Base-by-base conservation (phyloP, 2,797 vertebrate species). In the Bryconaethiops microstoma region DNA sequence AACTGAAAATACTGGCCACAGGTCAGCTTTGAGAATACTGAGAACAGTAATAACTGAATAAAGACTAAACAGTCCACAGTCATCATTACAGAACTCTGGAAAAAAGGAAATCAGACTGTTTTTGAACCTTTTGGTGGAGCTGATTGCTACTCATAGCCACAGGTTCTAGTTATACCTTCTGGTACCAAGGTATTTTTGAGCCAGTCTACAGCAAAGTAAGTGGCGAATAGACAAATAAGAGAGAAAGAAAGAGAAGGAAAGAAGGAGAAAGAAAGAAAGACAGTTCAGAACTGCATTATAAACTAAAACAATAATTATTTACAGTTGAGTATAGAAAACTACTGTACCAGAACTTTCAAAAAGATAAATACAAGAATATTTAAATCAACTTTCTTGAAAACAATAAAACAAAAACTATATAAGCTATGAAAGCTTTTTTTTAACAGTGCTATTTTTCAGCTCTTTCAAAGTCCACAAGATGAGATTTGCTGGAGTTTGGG, bases 251-350 rank as follows among this genome's bases (percentile, higher is more conserved):
- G 25, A 25, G 52, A 50, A 73, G n/a, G 10, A 45, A 17, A 54
- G 52, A 54, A 54, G 13, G 4, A 75, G 50, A 25, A 59, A 50
- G 4, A 75, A 5, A 65, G 25, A 57, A n/a, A 74, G 84, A 82
- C 84, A 87, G 81, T 88, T 85, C 69, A 82, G 29, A 88, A 89
- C 86, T 86, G 83, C 71, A 77, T 79, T 84, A 80, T 77, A 90
- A 91, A 87, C 87, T 73, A 87, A 86, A 88, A 90, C 87, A 91
- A 90, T 70, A 79, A 90, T 87, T 91, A 92, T 93, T 90, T 92
- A 89, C 87, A 90, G 73, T 86, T 89, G 87, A 88, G 86, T 85
- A 88, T 82, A 76, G 82, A 87, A 82, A 81, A 85, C 86, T 85
- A 85, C 84, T 82, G 82, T 73, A 84, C 63, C 86, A 85, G 77